phyloP scores from a whole-genome alignment of 1,140 invertebrate genomes.

The Diachasma alloeum region DNA sequence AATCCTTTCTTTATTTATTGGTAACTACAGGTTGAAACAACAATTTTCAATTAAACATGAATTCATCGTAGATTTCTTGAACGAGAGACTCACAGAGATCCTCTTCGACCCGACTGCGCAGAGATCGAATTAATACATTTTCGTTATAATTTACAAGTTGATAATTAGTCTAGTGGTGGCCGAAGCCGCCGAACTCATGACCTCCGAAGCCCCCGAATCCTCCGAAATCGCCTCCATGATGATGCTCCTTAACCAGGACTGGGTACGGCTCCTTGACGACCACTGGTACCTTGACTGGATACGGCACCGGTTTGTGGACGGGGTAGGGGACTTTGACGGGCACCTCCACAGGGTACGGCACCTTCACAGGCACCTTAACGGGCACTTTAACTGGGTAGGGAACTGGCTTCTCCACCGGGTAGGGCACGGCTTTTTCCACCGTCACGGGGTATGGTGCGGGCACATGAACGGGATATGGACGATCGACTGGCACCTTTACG shows the following conservation, averaged over 20 bases:
- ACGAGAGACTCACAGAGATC: too few species aligned
- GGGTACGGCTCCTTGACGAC: slow-evolving; percentile 70
- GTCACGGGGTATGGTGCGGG: slow-evolving; percentile 68
- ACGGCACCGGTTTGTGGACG: slow-evolving; percentile 59
- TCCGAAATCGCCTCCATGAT: slow-evolving; percentile 34
- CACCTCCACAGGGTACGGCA: slow-evolving; percentile 60
- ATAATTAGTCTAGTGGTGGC: background rate
- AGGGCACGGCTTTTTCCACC: slow-evolving; percentile 62
- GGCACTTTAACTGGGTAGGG: slow-evolving; percentile 59
- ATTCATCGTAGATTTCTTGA: too few species aligned
- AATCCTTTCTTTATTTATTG: background rate
- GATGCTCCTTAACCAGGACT: slow-evolving; percentile 57
- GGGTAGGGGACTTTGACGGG: slow-evolving; percentile 65
- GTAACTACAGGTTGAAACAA: background rate
- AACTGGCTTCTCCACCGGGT: slow-evolving; percentile 63
- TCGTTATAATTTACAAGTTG: background rate
- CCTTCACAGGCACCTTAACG: slow-evolving; percentile 66
- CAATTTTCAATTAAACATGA: background rate
- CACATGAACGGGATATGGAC: slow-evolving; percentile 67
- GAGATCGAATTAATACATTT: background rate
- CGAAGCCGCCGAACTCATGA: slow-evolving; percentile 26
- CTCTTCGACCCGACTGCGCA: background rate
- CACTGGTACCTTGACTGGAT: slow-evolving; percentile 47
- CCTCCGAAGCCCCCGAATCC: slow-evolving; percentile 34
- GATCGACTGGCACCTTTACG: slow-evolving; percentile 65